Evolutionary conservation across 2,888 invertebrate genomes (phyloP).

Genomic region (Lomographa bimaculata): DNA sequence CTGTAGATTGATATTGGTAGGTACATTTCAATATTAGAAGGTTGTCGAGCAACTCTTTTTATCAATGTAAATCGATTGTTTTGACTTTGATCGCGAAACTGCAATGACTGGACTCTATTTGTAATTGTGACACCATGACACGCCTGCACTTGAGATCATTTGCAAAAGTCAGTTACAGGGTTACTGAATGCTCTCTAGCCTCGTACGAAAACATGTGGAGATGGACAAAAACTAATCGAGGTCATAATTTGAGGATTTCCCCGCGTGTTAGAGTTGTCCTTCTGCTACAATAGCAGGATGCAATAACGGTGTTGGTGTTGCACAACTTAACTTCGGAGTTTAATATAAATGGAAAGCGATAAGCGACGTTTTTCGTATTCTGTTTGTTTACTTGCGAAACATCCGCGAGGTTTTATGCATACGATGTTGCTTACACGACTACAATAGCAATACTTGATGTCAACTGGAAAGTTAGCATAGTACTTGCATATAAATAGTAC

Average conservation of each 20-base stretch:
- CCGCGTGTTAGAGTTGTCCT: slow-evolving; percentile 1
- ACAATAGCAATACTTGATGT: slow-evolving; percentile 5
- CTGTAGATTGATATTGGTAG: too few species aligned
- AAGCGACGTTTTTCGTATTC: slow-evolving; percentile 49
- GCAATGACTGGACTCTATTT: slow-evolving; percentile 7
- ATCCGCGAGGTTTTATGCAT: slow-evolving; percentile 41
- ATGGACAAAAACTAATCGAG: slow-evolving; percentile 25
- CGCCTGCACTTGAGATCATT: slow-evolving; percentile 11
- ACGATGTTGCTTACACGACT: slow-evolving; percentile 33
- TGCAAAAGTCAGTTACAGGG: slow-evolving; percentile 15
- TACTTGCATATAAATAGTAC: too few species aligned
- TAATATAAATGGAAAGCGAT: slow-evolving; percentile 47
- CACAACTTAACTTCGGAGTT: slow-evolving; percentile 21
- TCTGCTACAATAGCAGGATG: slow-evolving; percentile 19
- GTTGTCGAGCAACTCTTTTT: slow-evolving; percentile 51
- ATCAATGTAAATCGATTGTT: slow-evolving; percentile 33
- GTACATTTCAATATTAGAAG: slow-evolving; percentile 60
- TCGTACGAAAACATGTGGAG: slow-evolving; percentile 10
- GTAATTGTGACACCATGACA: slow-evolving; percentile 17
- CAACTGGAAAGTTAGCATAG: slow-evolving; percentile 3
- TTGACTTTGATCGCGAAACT: slow-evolving; percentile 13
- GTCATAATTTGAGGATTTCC: slow-evolving; percentile 29
- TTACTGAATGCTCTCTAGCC: slow-evolving; percentile 5
- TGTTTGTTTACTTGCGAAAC: slow-evolving; percentile 48
- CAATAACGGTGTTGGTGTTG: slow-evolving; percentile 19